Percentiles rank a stretch among this genome's conserved stretches.
Conservation (phyloP, 2,888 invertebrate species). For the Choristoneura rosaceana region DNA sequence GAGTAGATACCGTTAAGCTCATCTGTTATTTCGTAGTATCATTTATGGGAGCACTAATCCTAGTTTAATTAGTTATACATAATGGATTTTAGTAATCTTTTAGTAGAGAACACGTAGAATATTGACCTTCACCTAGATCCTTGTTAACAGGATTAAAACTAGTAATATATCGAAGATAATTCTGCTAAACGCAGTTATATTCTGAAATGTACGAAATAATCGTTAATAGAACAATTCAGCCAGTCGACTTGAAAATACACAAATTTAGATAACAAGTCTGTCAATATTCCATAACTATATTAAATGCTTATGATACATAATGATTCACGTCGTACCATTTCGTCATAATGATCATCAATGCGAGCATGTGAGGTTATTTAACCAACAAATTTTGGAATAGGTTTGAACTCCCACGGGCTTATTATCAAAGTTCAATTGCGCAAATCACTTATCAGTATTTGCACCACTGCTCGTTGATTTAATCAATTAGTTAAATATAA, state of each 20-base stretch:
- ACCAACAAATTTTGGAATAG: not conserved
- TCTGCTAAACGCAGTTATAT: no score
- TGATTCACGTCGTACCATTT: not conserved
- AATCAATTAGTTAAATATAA: slow-evolving; percentile 38
- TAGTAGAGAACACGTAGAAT: no score
- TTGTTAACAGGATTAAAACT: no score
- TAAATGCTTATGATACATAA: not conserved
- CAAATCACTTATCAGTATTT: slow-evolving; percentile 32
- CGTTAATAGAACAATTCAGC: not conserved
- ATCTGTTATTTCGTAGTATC: not conserved
- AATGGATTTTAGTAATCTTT: no score
- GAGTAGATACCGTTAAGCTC: not conserved
- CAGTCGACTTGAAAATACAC: not conserved
- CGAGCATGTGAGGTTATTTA: not conserved
- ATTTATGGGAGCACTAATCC: not conserved
- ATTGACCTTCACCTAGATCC: no score
- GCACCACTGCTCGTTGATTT: slow-evolving; percentile 33
- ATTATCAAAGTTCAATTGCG: slow-evolving; percentile 23
- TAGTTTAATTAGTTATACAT: no score
- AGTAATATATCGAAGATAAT: no score
- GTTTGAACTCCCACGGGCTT: slow-evolving; percentile 4
- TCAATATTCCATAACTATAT: not conserved
- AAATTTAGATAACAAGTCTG: not conserved
- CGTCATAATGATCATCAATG: not conserved
- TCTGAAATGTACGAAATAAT: not conserved